Conservation (phyloP, 2,113 vertebrate species). For the Origma solitaria region DNA sequence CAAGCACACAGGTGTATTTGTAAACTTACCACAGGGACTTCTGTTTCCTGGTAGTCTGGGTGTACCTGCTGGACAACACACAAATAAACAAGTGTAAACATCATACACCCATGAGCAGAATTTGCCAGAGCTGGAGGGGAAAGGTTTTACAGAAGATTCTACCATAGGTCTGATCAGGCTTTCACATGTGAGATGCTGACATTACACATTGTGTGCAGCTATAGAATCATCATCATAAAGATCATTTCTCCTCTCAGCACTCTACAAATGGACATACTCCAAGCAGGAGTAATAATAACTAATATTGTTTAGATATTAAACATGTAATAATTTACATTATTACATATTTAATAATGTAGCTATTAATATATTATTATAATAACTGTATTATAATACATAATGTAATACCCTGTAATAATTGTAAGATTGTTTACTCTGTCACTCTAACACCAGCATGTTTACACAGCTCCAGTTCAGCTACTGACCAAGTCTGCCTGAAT, state of each 20-base stretch:
- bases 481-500: not conserved
- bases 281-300: no score
- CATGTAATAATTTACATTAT: no score
- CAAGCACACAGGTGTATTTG: not conserved
- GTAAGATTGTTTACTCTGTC: not conserved
- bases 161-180: not conserved
- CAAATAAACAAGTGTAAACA: not conserved
- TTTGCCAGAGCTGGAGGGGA: not conserved
- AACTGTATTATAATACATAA: no score
- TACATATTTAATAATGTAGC: no score
- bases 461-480: not conserved
- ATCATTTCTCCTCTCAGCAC: not conserved
- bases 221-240: not conserved
- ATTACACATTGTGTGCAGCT: fast-evolving
- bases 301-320: no score
- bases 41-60: conserved; percentile 26
- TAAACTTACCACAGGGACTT: conserved; percentile 39
- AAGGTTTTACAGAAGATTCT: not conserved
- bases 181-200: not conserved
- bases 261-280: not conserved
- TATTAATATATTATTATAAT: no score
- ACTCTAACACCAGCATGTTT: not conserved
- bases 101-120: not conserved
- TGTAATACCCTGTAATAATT: not conserved
- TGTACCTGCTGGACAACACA: conserved; percentile 43